Percentiles rank a stretch among this genome's conserved stretches.
These are phyloP conservation scores for Rhagium mordax DNA, from an alignment of 2,888 invertebrate genomes.

Conservation along the genomic window DNA sequence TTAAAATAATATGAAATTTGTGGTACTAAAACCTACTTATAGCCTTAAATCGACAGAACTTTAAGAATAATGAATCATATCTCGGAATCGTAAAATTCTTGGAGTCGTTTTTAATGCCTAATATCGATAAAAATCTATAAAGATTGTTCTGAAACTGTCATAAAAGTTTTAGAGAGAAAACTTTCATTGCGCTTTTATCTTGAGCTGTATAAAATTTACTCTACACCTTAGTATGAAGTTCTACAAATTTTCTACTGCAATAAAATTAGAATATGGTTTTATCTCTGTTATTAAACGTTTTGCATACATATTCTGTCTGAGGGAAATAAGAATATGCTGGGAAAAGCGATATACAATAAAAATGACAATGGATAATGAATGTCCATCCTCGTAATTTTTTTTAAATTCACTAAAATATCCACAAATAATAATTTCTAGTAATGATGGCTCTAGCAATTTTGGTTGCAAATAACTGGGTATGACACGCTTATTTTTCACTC, in stretches of 20 bases:
- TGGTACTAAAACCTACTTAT: constrained; percentile 7
- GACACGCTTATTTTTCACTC: no score
- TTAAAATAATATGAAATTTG: constrained; percentile 18
- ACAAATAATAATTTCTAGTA: no score
- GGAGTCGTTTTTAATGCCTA: constrained; percentile 17
- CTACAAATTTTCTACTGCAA: background rate
- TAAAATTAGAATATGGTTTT: background rate
- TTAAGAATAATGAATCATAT: constrained; percentile 23
- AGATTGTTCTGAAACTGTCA: constrained; percentile 14
- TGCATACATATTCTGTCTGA: no score
- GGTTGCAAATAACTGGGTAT: no score
- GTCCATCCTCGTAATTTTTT: no score
- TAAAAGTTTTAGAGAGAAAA: constrained; percentile 17
- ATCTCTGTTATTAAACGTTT: background rate
- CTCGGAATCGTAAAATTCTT: constrained; percentile 1
- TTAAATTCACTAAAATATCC: no score
- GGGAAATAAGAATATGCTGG: no score
- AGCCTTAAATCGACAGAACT: constrained; percentile 6
- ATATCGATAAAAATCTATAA: constrained; percentile 29
- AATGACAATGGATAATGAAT: no score
- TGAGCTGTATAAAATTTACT: background rate
- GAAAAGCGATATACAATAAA: no score
- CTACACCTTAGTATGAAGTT: background rate
- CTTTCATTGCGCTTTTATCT: constrained; percentile 12
- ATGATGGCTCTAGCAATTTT: no score